Evolutionary conservation across 2,888 invertebrate species (phyloP).

Genomic region (Liposcelis brunnea): DNA sequence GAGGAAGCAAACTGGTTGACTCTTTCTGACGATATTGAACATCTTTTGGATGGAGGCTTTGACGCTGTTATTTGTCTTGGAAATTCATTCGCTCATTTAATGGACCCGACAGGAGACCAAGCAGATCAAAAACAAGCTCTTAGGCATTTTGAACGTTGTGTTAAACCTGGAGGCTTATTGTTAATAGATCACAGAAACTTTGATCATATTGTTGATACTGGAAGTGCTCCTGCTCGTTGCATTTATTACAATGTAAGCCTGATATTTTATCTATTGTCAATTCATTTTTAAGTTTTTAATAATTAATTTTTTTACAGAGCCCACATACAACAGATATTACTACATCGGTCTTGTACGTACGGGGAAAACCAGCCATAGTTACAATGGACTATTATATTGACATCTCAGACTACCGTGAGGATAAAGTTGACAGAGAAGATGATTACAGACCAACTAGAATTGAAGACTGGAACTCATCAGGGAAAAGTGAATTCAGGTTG

Average conservation of each 20-base stretch:
- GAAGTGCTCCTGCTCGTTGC: constrained; percentile 62
- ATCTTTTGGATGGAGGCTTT: constrained; percentile 45
- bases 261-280: neutral
- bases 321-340: neutral
- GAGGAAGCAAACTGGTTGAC: constrained; percentile 86
- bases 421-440: constrained; percentile 24
- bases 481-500: constrained; percentile 57
- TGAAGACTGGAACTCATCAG: neutral
- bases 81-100: constrained; percentile 79
- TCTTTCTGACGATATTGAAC: constrained; percentile 50
- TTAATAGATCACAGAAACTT: constrained; percentile 83
- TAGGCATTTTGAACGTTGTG: constrained; percentile 59
- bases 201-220: constrained; percentile 59
- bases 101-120: constrained; percentile 63
- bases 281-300: constrained; percentile 15
- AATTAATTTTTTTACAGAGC: too few relatives aligned
- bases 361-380: constrained; percentile 57
- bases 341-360: constrained; percentile 52
- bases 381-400: constrained; percentile 69
- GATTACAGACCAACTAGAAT: constrained; percentile 3
- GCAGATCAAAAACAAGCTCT: constrained; percentile 59
- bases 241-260: constrained; percentile 74
- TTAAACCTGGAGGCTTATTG: constrained; percentile 69
- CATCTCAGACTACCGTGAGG: constrained; percentile 27
- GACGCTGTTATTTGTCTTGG: constrained; percentile 83